phyloP scores from a whole-genome alignment of 2,113 vertebrate genomes.

The Calyptomena viridis region DNA sequence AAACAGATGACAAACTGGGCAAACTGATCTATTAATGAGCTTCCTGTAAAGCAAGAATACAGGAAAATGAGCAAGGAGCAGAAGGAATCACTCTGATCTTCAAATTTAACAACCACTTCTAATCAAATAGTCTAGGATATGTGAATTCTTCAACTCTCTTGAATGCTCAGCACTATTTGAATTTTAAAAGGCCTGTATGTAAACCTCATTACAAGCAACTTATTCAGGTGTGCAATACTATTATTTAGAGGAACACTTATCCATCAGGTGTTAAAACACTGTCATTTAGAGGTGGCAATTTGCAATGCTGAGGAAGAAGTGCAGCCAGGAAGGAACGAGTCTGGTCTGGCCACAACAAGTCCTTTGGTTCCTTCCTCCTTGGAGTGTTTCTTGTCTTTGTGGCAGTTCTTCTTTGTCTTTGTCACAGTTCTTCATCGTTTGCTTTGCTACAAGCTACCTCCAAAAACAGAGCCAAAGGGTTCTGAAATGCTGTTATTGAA shows the following conservation, averaged over 20 bases:
- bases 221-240: background rate
- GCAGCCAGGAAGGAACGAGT: background rate
- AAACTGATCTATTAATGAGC: conserved; percentile 75
- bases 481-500: background rate
- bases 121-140: conserved; percentile 69
- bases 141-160: conserved; percentile 41
- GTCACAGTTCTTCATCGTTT: background rate
- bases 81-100: conserved; percentile 75
- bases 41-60: conserved; percentile 71
- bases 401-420: background rate
- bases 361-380: background rate
- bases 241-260: conserved; percentile 9
- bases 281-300: background rate
- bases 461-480: background rate
- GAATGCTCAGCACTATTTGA: conserved; percentile 48
- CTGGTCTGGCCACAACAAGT: background rate
- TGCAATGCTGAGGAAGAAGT: background rate
- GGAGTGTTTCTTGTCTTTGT: background rate
- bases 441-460: background rate
- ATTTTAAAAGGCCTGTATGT: background rate
- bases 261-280: background rate
- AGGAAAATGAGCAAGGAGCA: conserved; percentile 41
- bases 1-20: conserved; percentile 79
- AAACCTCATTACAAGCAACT: conserved; percentile 46
- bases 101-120: conserved; percentile 72